Evolutionary conservation across 2,888 invertebrate species (phyloP).

Genomic region (Nomada flava): DNA sequence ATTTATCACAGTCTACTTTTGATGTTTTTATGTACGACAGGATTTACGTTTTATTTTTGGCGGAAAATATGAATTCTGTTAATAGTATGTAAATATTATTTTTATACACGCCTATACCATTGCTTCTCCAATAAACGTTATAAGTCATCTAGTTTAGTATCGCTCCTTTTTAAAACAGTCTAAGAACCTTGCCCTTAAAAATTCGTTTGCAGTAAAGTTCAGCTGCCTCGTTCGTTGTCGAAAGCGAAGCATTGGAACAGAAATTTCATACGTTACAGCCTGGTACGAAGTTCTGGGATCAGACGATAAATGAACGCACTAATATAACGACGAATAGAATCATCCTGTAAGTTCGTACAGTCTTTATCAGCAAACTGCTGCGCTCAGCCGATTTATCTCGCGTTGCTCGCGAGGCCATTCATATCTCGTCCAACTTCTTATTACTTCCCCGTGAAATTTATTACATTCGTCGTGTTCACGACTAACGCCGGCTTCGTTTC

Average conservation of each 20-base stretch:
- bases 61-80: no score
- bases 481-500: constrained; percentile 39
- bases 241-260: no score
- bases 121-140: no score
- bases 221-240: no score
- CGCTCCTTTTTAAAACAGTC: background rate
- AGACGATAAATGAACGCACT: constrained; percentile 10
- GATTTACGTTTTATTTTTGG: no score
- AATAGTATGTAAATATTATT: no score
- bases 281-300: background rate
- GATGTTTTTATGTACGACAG: no score
- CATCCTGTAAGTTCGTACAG: constrained; percentile 30
- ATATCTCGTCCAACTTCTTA: constrained; percentile 67
- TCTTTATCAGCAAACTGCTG: constrained; percentile 56
- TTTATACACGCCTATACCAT: no score
- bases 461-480: constrained; percentile 60
- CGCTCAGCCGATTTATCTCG: constrained; percentile 11
- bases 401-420: constrained; percentile 25
- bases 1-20: no score
- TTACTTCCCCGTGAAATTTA: constrained; percentile 60
- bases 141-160: background rate
- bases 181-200: background rate
- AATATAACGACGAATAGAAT: constrained; percentile 36
- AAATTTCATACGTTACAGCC: no score
- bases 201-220: constrained; percentile 5